phyloP scores from a whole-genome alignment of 2,113 vertebrate genomes.

The Motacilla tschutschensis region DNA sequence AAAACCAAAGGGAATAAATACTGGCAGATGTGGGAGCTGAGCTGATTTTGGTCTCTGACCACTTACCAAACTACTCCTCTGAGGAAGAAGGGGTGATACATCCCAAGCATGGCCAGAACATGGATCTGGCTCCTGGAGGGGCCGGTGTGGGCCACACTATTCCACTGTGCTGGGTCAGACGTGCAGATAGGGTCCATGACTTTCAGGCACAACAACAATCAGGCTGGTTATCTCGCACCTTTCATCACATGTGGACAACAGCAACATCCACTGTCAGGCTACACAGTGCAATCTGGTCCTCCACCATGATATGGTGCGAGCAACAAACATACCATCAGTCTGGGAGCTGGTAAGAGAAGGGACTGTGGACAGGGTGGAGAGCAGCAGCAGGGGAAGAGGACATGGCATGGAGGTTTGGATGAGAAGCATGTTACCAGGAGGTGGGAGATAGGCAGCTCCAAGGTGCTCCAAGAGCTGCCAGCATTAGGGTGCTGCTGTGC shows the following conservation, averaged over 20 bases:
- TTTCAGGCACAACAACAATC: not conserved
- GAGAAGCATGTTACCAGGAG: not conserved
- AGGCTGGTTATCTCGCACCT: not conserved
- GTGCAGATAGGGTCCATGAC: not conserved
- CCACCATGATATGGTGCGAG: not conserved
- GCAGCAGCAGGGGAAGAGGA: not conserved
- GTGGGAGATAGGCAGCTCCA: not conserved
- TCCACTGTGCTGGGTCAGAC: not conserved
- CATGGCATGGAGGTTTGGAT: not conserved
- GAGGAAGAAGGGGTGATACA: constrained; percentile 48
- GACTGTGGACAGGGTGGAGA: not conserved
- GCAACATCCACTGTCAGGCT: not conserved
- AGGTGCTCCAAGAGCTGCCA: not conserved
- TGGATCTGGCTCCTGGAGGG: constrained; percentile 45
- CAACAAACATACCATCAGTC: not conserved
- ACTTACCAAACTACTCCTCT: constrained; percentile 6
- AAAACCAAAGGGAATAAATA: not conserved
- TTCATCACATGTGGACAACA: not conserved
- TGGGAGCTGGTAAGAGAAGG: not conserved
- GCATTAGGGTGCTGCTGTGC: not conserved
- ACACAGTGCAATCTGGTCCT: not conserved
- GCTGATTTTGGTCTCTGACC: no score
- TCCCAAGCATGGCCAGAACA: not conserved
- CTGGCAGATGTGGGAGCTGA: not conserved
- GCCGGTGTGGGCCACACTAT: not conserved